phyloP scores from a whole-genome alignment of 2,113 vertebrate species.

The Lates calcarifer region DNA sequence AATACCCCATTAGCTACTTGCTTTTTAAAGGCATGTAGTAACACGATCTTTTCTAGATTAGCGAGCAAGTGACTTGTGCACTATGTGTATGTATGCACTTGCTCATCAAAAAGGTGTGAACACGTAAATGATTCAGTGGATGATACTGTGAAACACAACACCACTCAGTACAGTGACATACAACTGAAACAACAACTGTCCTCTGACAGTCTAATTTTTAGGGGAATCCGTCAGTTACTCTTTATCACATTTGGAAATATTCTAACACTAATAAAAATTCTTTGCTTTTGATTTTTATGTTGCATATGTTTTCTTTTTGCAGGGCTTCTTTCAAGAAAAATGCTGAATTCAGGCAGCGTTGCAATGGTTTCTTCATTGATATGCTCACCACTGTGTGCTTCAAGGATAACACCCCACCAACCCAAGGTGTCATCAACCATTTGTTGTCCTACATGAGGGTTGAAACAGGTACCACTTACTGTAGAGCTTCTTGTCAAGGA shows the following conservation, averaged over 20 bases:
- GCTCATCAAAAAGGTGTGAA: too few species aligned
- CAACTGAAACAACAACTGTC: neutral
- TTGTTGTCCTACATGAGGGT: slow-evolving; percentile 84
- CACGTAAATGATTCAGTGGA: too few species aligned
- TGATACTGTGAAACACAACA: too few species aligned
- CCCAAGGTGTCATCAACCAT: slow-evolving; percentile 74
- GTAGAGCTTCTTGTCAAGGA: too few species aligned
- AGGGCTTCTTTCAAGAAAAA: slow-evolving; percentile 70
- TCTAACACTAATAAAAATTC: neutral
- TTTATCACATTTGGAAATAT: neutral
- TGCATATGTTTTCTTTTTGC: neutral
- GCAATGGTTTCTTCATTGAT: slow-evolving; percentile 89
- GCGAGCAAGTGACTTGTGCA: too few species aligned
- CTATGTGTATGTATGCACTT: too few species aligned
- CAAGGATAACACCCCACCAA: slow-evolving; percentile 85
- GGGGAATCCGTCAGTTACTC: neutral
- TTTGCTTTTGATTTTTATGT: neutral
- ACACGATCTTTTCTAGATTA: too few species aligned
- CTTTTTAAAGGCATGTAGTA: too few species aligned
- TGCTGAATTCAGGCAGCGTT: slow-evolving; percentile 81
- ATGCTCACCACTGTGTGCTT: slow-evolving; percentile 89
- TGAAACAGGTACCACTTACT: slow-evolving; percentile 57
- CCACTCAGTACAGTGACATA: neutral
- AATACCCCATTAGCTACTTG: too few species aligned
- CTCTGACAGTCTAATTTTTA: neutral